Percentiles rank a stretch among this genome's conserved stretches.
These are phyloP conservation scores for Muntiacus muntjak DNA, from an alignment of 2,113 vertebrate genomes.

Conservation along the genomic window DNA sequence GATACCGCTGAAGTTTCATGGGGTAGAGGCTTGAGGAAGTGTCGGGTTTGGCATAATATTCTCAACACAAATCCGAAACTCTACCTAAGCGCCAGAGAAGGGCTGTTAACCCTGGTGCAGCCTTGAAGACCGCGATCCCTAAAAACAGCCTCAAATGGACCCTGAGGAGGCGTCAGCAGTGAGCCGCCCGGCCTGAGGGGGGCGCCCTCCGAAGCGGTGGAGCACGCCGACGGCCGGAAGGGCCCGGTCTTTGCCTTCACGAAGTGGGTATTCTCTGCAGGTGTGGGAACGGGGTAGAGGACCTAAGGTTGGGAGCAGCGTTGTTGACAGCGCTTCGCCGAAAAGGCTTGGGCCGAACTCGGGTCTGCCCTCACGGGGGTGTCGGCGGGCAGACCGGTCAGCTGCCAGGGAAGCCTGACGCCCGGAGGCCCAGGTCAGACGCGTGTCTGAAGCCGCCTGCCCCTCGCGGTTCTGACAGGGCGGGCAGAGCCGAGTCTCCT, in stretches of 20 bases:
- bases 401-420: not conserved
- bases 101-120: accelerated
- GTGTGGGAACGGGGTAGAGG: no score
- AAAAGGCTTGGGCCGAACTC: not conserved
- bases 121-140: accelerated
- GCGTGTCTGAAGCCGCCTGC: accelerated
- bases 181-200: not conserved
- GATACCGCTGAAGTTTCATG: not conserved
- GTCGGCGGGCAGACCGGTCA: not conserved
- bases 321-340: not conserved
- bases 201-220: not conserved
- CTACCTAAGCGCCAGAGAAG: not conserved
- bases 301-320: not conserved
- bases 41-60: not conserved
- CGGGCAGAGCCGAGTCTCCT: not conserved
- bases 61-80: not conserved
- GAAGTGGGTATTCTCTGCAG: accelerated
- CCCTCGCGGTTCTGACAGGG: accelerated
- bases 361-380: not conserved
- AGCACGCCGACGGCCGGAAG: accelerated
- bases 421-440: not conserved
- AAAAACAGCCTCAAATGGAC: not conserved
- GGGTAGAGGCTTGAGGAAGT: not conserved
- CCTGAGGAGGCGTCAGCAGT: not conserved
- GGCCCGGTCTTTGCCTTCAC: accelerated